Conservation (phyloP, 2,113 vertebrate genomes). For the Serinus canaria region DNA sequence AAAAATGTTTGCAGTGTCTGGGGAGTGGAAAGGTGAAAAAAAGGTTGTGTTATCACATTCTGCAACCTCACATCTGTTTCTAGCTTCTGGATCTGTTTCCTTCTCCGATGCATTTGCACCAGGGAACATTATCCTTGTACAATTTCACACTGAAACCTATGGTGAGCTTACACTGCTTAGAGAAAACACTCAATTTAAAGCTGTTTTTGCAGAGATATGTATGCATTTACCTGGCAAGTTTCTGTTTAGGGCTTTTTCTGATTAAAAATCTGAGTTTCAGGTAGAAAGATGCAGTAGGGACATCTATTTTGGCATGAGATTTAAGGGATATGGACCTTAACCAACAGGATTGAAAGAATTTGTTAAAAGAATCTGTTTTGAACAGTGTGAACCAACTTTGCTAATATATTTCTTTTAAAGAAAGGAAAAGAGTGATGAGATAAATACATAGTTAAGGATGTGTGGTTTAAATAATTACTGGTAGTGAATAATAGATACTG, state of each 20-base stretch:
- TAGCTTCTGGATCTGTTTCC: not conserved
- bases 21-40: conserved; percentile 13
- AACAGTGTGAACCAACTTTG: not conserved
- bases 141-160: not conserved
- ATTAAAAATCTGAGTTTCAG: not conserved
- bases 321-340: not conserved
- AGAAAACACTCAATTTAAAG: not conserved
- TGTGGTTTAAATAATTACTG: not conserved
- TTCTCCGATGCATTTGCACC: not conserved
- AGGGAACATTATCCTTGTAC: not conserved
- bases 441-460: not conserved
- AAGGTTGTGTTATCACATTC: not conserved
- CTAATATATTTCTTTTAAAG: not conserved
- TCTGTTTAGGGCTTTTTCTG: not conserved
- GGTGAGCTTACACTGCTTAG: not conserved
- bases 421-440: not conserved
- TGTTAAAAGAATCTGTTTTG: not conserved
- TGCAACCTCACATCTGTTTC: not conserved
- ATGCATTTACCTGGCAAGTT: not conserved
- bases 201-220: not conserved
- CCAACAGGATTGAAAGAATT: not conserved
- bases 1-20: conserved; percentile 24
- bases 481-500: not conserved
- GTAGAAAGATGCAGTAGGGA: not conserved
- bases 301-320: not conserved